Base-by-base conservation (phyloP, 2,797 vertebrate species). In the Anolis apletophallus region DNA sequence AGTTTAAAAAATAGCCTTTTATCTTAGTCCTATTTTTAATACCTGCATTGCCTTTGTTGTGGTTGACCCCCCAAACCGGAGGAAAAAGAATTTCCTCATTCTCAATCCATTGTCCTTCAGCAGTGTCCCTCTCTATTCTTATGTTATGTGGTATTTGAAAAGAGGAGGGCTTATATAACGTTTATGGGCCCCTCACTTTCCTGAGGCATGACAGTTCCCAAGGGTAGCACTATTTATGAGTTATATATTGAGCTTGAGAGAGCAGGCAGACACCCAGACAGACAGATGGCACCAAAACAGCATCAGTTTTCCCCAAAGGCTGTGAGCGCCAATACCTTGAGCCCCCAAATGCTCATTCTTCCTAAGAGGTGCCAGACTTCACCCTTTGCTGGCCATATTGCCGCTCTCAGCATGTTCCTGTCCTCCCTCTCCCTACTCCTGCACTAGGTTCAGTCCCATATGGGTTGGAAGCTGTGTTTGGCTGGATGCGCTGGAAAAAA, bases 21-120 rank as follows among this genome's bases (percentile, higher is more conserved):
- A 68, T 83, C 72, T 55, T 57, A n/a, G 55, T 64, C 36, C 69
- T 64, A 55, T 69, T 82, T 86, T 77, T 73, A 77, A 64, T 32
- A 23, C 67, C 14, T 21, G 40, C 29, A 46, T 32, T 75, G 54
- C 32, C 29, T 80, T 64, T 57, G 50, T 61, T 85, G 72, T 54
- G 55, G 40, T 40, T 14, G 46, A 54, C 55, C 26, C 50, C 64
- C 34, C 85, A 87, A 19, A 21, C 52, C 64, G 59, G 21, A 26
- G 55, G 26, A 55, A 32, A 57, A 80, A 67, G 85, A 71, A 81
- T 74, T 67, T 72, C 78, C 69, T 73, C 34, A 29, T 78, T 61
- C 75, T 74, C 79, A 64, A 67, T 73, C 75, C 46, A 72, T 71
- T 78, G 40, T 46, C 64, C 81, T 78, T 59, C 73, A 78, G 40